Evolutionary conservation across 2,797 vertebrate species (phyloP), one percentile per base, ranked within the genome.

Genomic region (Intellagama lesueurii): DNA sequence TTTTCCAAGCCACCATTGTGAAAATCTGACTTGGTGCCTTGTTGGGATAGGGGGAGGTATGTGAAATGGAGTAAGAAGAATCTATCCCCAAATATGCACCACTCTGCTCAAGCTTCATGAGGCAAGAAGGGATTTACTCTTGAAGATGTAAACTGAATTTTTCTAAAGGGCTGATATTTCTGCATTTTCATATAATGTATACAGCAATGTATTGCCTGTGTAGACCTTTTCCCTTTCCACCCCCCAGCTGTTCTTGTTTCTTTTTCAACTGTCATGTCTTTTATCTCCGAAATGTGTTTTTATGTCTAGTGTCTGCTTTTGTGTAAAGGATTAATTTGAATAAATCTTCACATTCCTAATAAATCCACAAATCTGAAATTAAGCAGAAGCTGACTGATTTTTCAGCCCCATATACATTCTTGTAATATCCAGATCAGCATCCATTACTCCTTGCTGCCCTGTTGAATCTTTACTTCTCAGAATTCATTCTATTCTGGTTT

Each of bases 351-450:
- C 75, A 40, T 60, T 28, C 35, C 49, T 72, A 64, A 85, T 89
- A 89, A 64, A 85, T 89, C 32, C 52, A 32, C 28, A 73, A 72
- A 80, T 85, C 12, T 85, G 49, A 89, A 85, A 89, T 81, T 73
- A 85, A 73, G 30, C n/a, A 47, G 32, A 66, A 80, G 40, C 56
- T 44, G n/a, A 40, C 68, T 80, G 66, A 6, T 68, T 64, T 76
- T 73, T 49, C 69, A 70, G 47, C 35, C 49, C 60, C 49, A 47
- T 64, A 22, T 85, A 44, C 49, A 32, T 80, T 64, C 30, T 79
- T 64, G 30, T 85, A 89, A 73, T 85, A 16, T 12, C 47, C 8
- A 14, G 16, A 30, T 19, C 40, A 73, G 76, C 14, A 32, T 47
- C 22, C 16, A 81, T 81, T 81, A 81, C 49, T 66, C 5, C 22